Evolutionary conservation across 2,888 invertebrate genomes (phyloP).

Genomic region (Ichneumoninae sp.): DNA sequence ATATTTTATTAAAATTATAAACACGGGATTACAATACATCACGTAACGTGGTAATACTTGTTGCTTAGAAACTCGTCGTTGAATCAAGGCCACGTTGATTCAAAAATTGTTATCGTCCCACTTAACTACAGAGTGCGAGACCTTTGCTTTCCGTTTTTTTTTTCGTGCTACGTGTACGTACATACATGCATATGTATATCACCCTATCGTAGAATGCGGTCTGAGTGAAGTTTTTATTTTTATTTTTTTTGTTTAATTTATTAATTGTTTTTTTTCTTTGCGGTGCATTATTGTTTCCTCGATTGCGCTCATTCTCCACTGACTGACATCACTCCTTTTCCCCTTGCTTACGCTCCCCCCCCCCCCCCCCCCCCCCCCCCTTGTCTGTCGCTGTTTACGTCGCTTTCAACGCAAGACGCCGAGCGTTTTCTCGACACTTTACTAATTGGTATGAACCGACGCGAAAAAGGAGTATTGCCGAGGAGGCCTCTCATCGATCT

Average conservation of each 20-base stretch:
- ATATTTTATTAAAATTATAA: slow-evolving; percentile 81
- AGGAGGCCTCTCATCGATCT: slow-evolving; percentile 14
- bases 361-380: background rate
- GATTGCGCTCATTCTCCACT: slow-evolving; percentile 31
- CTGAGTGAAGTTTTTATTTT: slow-evolving; percentile 52
- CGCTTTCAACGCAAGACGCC: slow-evolving; percentile 1
- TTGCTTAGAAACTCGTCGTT: slow-evolving; percentile 78
- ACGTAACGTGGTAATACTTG: slow-evolving; percentile 74
- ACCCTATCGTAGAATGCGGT: slow-evolving; percentile 64
- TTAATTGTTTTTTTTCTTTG: slow-evolving; percentile 25
- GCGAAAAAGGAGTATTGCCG: slow-evolving; percentile 33
- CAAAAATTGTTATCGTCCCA: slow-evolving; percentile 71
- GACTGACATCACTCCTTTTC: background rate
- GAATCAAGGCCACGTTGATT: slow-evolving; percentile 80
- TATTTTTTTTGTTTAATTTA: background rate
- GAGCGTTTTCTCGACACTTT: slow-evolving; percentile 10
- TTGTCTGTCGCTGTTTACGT: slow-evolving; percentile 19
- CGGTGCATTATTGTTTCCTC: slow-evolving; percentile 62
- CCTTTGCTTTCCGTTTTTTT: slow-evolving; percentile 56
- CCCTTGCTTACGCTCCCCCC: too few species aligned
- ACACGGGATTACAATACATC: slow-evolving; percentile 78
- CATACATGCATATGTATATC: slow-evolving; percentile 73
- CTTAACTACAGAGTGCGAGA: slow-evolving; percentile 65
- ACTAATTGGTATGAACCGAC: slow-evolving; percentile 30
- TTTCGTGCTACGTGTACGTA: slow-evolving; percentile 73